A percentile compares a stretch with the other conserved stretches of the same genome.
Conservation (phyloP, 2,888 invertebrate species). For the Zygothrica quintamaculata region DNA sequence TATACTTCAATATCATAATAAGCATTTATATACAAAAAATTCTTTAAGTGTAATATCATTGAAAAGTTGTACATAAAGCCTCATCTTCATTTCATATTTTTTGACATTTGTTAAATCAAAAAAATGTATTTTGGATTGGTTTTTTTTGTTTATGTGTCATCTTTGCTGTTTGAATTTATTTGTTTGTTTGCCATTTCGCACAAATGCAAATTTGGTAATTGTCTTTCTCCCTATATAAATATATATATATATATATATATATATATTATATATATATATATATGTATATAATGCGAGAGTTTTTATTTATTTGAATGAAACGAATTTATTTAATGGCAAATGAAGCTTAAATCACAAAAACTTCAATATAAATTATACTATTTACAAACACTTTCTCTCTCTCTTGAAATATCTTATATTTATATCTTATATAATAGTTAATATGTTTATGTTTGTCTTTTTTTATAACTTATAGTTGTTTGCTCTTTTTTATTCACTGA, state of each 20-base stretch:
- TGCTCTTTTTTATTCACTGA: too few species aligned
- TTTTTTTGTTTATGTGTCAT: conserved; percentile 63
- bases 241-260: background rate
- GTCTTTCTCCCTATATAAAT: conserved; percentile 39
- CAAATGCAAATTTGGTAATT: conserved; percentile 76
- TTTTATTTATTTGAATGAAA: conserved; percentile 65
- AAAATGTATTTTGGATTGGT: conserved; percentile 64
- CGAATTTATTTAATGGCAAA: conserved; percentile 65
- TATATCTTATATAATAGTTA: too few species aligned
- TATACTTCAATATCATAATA: conserved; percentile 1
- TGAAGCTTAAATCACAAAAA: conserved; percentile 52
- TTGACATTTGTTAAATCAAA: conserved; percentile 77
- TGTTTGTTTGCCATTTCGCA: conserved; percentile 73
- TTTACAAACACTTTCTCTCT: conserved; percentile 38
- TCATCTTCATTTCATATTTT: conserved; percentile 67
- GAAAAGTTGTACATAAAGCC: conserved; percentile 57
- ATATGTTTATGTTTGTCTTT: too few species aligned
- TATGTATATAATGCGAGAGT: conserved; percentile 23
- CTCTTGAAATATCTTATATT: conserved; percentile 1
- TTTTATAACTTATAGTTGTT: too few species aligned
- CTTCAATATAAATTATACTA: conserved; percentile 47
- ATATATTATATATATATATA: conserved; percentile 6
- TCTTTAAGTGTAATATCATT: conserved; percentile 53
- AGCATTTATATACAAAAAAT: conserved; percentile 4
- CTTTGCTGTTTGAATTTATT: conserved; percentile 75